Evolutionary conservation across 2,797 vertebrate species (phyloP).

Genomic region (Tragopan temminckii): DNA sequence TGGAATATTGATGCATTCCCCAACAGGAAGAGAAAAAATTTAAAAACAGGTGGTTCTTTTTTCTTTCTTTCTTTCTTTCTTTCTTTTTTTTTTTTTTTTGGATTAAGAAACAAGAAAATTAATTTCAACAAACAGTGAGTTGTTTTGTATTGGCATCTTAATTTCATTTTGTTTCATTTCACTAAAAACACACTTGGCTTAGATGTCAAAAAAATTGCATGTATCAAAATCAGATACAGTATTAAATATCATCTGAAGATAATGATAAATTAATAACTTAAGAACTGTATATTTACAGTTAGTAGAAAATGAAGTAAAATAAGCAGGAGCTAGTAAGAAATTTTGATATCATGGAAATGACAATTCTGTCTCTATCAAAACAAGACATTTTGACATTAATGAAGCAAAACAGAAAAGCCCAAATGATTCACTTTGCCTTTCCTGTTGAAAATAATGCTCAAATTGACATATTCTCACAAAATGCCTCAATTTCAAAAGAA

Average conservation of each 20-base stretch:
- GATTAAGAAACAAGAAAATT: not conserved
- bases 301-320: constrained; percentile 15
- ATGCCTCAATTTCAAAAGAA: not conserved
- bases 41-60: not conserved
- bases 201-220: constrained; percentile 19
- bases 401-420: constrained; percentile 38
- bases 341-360: not conserved
- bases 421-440: constrained; percentile 27
- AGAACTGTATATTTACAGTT: not conserved
- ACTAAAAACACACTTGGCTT: constrained; percentile 35
- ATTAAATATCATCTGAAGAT: not conserved
- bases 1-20: not conserved
- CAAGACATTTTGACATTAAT: constrained; percentile 6
- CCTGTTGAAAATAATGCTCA: constrained; percentile 15
- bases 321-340: not conserved
- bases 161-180: not conserved
- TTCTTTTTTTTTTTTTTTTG: not conserved
- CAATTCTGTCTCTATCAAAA: constrained; percentile 21
- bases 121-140: not conserved
- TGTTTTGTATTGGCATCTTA: not conserved
- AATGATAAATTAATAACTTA: constrained; percentile 5
- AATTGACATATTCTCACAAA: not conserved
- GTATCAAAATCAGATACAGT: not conserved
- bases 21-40: not conserved
- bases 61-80: too few species aligned